Percentiles rank a stretch among this genome's conserved stretches.
phyloP scores from a whole-genome alignment of 2,888 invertebrate species.

The Tinea trinotella region DNA sequence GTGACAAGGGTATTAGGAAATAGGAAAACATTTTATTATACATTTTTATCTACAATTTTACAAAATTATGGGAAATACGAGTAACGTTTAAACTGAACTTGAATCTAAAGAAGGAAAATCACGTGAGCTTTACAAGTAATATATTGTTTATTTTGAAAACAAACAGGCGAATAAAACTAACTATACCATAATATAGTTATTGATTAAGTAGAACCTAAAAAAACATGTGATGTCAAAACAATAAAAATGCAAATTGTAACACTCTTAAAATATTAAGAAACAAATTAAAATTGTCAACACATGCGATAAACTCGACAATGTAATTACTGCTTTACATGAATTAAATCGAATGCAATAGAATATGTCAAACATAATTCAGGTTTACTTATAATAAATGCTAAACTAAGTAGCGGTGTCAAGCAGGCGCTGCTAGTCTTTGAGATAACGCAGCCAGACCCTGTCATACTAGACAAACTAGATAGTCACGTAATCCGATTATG shows the following conservation, averaged over 20 bases:
- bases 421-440: neutral
- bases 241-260: neutral
- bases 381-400: neutral
- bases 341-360: neutral
- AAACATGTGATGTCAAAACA: too few relatives aligned
- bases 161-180: too few relatives aligned
- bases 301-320: neutral
- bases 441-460: slow-evolving; percentile 3
- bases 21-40: slow-evolving; percentile 15
- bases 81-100: neutral
- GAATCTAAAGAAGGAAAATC: neutral
- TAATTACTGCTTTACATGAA: neutral
- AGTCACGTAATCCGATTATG: slow-evolving; percentile 33
- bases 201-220: too few relatives aligned
- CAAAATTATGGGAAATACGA: neutral
- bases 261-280: neutral
- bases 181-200: too few relatives aligned
- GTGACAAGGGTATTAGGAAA: slow-evolving; percentile 16
- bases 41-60: slow-evolving; percentile 5
- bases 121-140: neutral
- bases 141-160: neutral
- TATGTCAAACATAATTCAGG: neutral
- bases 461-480: slow-evolving; percentile 26
- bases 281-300: slow-evolving; percentile 8
- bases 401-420: slow-evolving; percentile 10